phyloP scores from a whole-genome alignment of 2,797 vertebrate species.

The Alfaro cultratus region DNA sequence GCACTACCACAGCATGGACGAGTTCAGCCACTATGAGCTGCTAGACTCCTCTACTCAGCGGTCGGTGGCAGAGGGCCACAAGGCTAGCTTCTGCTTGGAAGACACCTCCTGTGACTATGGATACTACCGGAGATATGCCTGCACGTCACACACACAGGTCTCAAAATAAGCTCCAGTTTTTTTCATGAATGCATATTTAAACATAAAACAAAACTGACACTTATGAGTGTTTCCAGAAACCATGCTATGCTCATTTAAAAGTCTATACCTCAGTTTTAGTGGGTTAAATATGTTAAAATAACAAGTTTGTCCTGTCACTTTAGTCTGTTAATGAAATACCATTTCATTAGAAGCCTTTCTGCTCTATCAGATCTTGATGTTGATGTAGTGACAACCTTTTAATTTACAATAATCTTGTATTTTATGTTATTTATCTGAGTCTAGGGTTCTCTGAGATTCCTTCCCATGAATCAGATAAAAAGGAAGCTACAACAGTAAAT shows the following conservation, averaged over 20 bases:
- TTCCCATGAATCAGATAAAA: background rate
- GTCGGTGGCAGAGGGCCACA: conserved; percentile 96
- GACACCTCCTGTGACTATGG: conserved; percentile 98
- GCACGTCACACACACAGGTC: conserved; percentile 90
- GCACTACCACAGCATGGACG: conserved; percentile 99
- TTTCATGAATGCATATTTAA: background rate
- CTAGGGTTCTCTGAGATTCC: background rate
- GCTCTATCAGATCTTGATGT: background rate
- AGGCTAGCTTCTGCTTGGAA: conserved; percentile 98
- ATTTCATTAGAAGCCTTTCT: background rate
- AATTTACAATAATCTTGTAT: background rate
- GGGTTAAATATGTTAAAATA: background rate
- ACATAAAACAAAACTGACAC: background rate
- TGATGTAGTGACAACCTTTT: background rate
- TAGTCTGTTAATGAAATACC: background rate
- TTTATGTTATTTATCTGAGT: background rate
- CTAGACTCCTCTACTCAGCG: conserved; percentile 88
- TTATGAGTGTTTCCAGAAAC: background rate
- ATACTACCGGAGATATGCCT: conserved; percentile 93
- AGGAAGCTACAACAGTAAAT: background rate
- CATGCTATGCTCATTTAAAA: background rate
- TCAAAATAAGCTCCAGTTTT: conserved; percentile 1
- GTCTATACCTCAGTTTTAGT: background rate
- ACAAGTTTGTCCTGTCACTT: background rate
- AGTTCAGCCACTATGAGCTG: conserved; percentile 98